Percentiles rank a stretch among this genome's conserved stretches.
Conservation (phyloP, 2,113 vertebrate species). For the Ciconia maguari region DNA sequence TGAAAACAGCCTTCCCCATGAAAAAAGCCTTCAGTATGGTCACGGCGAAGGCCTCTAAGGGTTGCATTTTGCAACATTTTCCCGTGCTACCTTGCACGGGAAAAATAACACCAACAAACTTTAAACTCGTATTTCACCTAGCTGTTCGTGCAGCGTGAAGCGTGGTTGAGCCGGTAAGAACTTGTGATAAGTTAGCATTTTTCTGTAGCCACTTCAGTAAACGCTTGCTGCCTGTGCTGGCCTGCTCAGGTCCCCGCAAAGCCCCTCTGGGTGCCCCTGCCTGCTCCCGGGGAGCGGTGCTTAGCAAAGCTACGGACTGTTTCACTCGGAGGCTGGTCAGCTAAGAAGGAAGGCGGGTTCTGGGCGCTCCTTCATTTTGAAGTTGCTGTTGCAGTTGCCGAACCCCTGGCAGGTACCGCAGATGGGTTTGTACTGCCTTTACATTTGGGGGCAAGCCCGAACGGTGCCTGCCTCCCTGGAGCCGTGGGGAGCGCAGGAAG, state of each 20-base stretch:
- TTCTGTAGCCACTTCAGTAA: neutral
- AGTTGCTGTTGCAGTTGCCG: neutral
- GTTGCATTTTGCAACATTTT: neutral
- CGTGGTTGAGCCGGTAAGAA: neutral
- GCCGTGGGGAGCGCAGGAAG: neutral
- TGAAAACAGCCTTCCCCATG: neutral
- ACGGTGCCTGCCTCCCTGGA: fast-evolving
- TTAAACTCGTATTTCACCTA: neutral
- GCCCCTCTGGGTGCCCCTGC: fast-evolving
- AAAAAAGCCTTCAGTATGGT: neutral
- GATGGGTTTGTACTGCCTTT: neutral
- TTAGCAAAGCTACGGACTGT: fast-evolving
- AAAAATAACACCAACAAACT: fast-evolving
- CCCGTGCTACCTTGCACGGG: neutral
- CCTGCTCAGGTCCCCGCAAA: too few relatives aligned
- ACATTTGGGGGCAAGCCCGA: fast-evolving
- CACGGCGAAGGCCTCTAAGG: fast-evolving
- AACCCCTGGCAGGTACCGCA: too few relatives aligned
- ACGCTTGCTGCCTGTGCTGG: neutral
- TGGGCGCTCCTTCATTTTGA: neutral
- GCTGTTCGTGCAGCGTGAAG: fast-evolving
- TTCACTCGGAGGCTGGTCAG: too few relatives aligned
- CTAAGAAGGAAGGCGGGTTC: fast-evolving
- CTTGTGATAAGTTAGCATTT: fast-evolving
- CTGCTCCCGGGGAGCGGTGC: neutral